Base-by-base conservation (phyloP, 1,140 invertebrate genomes). In the Colletes latitarsis region DNA sequence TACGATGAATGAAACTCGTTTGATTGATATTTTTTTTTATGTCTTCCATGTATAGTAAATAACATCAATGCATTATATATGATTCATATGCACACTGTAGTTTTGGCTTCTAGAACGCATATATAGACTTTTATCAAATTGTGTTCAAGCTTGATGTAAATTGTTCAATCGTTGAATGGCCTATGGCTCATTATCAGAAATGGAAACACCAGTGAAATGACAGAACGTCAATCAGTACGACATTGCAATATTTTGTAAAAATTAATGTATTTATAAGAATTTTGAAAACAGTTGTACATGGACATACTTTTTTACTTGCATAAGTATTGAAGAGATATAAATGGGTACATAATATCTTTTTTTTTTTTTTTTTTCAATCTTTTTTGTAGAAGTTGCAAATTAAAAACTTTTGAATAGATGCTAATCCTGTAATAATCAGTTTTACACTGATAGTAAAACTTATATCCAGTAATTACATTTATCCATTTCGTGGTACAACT, bases 1-100 rank as follows among this genome's bases (percentile, higher is more conserved):
- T 62, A n/a, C 19, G 57, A 62, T 62, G 39, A 79, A 79, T 68
- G 55, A 73, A 64, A 58, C 68, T 58, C 17, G 30, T 21, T 73
- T 82, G 68, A 83, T 81, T 86, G 79, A 82, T 82, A 80, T 82
- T 84, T 90, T 83, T 88, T 85, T 85, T 81, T 78, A 86, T 49
- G 86, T 88, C 88, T 88, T 88, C 86, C 86, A 82, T 84, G 69
- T 81, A 75, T 85, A 82, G 21, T 84, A 78, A 30, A 73, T 70
- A 57, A 82, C 17, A 55, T 6, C 60, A 55, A 81, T 39, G 39
- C 14, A 71, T 73, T 62, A 46, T 71, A 62, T 68, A 60, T 52
- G 41, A 62, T 66, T 49, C 53, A 58, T 39, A 14, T 67, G 43
- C 21, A 52, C 62, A 49, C 52, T 17, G 30, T 67, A 72, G 6